Evolutionary conservation across 2,797 vertebrate genomes (phyloP).

Genomic region (Rhabdomys pumilio): DNA sequence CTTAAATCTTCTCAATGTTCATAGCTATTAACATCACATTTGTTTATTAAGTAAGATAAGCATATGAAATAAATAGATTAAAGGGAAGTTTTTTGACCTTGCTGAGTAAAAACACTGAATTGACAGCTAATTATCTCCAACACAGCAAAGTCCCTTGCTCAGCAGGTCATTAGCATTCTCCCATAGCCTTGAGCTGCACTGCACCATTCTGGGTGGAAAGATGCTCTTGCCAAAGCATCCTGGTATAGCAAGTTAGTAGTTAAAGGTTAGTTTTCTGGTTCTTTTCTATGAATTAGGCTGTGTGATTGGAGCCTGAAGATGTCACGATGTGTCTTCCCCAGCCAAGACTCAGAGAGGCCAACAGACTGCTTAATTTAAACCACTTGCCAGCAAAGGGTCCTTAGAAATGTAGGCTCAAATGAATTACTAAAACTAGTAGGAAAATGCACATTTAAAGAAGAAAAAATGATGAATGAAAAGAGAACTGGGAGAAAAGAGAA

Average conservation of each 20-base stretch:
- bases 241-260: conserved; percentile 14
- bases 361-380: not conserved
- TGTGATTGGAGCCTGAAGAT: not conserved
- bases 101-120: conserved; percentile 35
- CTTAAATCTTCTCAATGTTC: conserved; percentile 10
- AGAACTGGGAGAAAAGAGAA: not conserved
- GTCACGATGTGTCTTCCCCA: not conserved
- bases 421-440: not conserved
- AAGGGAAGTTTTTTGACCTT: conserved; percentile 30
- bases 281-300: not conserved
- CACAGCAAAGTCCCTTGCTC: not conserved
- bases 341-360: not conserved
- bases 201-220: not conserved
- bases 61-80: conserved; percentile 46
- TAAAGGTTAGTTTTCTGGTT: conserved; percentile 23
- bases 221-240: conserved; percentile 23
- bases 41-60: conserved; percentile 64
- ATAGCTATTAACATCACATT: conserved; percentile 4
- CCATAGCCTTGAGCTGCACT: not conserved
- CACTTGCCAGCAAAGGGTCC: not conserved
- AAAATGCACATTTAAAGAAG: not conserved
- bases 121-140: not conserved
- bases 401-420: conserved; percentile 1
- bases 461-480: not conserved
- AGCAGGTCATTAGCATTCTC: not conserved